These are phyloP conservation scores for Hyles euphorbiae DNA, from an alignment of 1,140 invertebrate species.

Conservation along the genomic window DNA sequence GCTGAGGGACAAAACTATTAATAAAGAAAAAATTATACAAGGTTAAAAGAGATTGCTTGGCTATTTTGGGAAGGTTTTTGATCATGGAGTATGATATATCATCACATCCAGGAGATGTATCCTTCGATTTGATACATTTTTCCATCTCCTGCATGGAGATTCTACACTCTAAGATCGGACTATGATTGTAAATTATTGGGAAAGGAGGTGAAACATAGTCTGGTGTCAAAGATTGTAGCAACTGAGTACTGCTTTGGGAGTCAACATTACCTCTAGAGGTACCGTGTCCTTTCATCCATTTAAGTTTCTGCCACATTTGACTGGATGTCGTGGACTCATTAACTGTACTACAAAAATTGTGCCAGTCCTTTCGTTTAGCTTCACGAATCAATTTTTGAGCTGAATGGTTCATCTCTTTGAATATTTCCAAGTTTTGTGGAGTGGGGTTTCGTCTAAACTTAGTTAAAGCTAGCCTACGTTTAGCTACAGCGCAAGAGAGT, in stretches of 20 bases:
- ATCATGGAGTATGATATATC: slow-evolving; percentile 24
- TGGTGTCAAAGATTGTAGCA: slow-evolving; percentile 22
- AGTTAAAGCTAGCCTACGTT: slow-evolving; percentile 27
- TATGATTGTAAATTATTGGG: slow-evolving; percentile 14
- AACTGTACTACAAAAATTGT: slow-evolving; percentile 21
- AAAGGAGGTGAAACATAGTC: slow-evolving; percentile 17
- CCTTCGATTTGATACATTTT: slow-evolving; percentile 17
- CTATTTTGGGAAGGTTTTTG: slow-evolving; percentile 1
- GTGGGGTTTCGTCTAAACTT: slow-evolving; percentile 32
- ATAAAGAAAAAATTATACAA: slow-evolving; percentile 5
- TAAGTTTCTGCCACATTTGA: slow-evolving; percentile 26
- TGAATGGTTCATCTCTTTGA: slow-evolving; percentile 18
- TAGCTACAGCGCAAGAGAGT: slow-evolving; percentile 28
- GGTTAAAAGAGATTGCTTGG: not conserved
- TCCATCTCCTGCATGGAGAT: slow-evolving; percentile 18
- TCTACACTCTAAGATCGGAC: slow-evolving; percentile 11
- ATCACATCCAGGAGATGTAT: slow-evolving; percentile 22
- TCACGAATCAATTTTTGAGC: slow-evolving; percentile 18
- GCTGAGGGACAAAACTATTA: not conserved
- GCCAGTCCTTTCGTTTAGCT: slow-evolving; percentile 16
- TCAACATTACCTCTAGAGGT: not conserved
- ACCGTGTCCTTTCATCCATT: slow-evolving; percentile 25
- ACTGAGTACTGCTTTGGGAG: slow-evolving; percentile 2
- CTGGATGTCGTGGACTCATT: slow-evolving; percentile 8
- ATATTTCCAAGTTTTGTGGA: slow-evolving; percentile 26